phyloP scores from a whole-genome alignment of 2,888 invertebrate genomes.

The Conchocele bisecta region DNA sequence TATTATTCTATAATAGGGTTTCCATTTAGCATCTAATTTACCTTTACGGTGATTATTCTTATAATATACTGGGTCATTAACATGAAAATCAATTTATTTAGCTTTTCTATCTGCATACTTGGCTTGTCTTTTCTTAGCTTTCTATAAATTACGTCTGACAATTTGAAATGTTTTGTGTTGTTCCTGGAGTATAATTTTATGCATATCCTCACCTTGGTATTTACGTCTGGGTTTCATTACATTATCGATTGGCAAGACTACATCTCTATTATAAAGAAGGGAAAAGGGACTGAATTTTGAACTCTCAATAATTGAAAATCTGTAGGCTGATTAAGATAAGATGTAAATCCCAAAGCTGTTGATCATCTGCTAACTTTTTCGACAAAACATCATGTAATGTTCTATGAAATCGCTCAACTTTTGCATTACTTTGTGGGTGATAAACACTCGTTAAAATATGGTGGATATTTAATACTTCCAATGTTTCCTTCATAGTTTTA shows the following conservation, averaged over 20 bases:
- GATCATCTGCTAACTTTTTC: background rate
- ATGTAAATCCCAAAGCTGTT: background rate
- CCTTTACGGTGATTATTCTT: slow-evolving; percentile 19
- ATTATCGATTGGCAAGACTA: slow-evolving; percentile 42
- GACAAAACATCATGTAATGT: slow-evolving; percentile 1
- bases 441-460: slow-evolving; percentile 10
- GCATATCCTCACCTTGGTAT: slow-evolving; percentile 33
- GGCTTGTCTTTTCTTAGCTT: slow-evolving; percentile 30
- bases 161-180: slow-evolving; percentile 42
- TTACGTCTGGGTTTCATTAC: slow-evolving; percentile 35
- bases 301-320: slow-evolving; percentile 6
- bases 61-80: slow-evolving; percentile 43
- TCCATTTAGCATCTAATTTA: slow-evolving; percentile 41
- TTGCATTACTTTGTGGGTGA: slow-evolving; percentile 10
- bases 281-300: slow-evolving; percentile 33
- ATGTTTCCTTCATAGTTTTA: background rate
- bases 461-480: background rate
- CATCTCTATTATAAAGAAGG: slow-evolving; percentile 44
- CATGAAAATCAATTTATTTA: slow-evolving; percentile 27
- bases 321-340: slow-evolving; percentile 2
- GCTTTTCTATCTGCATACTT: slow-evolving; percentile 33
- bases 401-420: slow-evolving; percentile 16
- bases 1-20: slow-evolving; percentile 44
- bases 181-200: slow-evolving; percentile 44
- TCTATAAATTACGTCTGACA: slow-evolving; percentile 21